These are phyloP conservation scores for Neomorphus geoffroyi DNA, from an alignment of 2,797 vertebrate species.

Conservation along the genomic window DNA sequence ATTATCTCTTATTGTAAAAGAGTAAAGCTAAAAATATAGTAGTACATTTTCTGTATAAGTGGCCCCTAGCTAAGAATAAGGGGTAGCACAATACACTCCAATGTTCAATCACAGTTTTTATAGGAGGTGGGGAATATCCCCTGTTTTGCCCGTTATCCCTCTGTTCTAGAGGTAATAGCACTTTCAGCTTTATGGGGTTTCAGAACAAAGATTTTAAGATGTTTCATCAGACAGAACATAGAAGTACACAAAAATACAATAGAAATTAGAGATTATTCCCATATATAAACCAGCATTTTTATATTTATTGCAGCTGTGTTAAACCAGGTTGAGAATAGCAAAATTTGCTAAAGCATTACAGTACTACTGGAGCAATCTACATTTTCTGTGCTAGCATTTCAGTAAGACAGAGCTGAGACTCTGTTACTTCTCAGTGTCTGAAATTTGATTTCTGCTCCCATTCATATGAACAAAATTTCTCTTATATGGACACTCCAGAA, in stretches of 20 bases:
- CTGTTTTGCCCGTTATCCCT: accelerated
- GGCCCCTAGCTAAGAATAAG: not conserved
- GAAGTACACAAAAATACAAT: not conserved
- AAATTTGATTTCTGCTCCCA: not conserved
- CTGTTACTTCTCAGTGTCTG: not conserved
- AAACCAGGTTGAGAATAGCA: not conserved
- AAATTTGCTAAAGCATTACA: not conserved
- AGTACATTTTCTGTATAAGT: not conserved
- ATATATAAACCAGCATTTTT: not conserved
- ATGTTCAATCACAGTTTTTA: not conserved
- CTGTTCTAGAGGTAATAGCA: not conserved
- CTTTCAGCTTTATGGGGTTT: not conserved
- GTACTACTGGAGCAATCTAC: not conserved
- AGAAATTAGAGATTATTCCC: not conserved
- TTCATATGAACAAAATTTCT: not conserved
- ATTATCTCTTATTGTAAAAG: not conserved
- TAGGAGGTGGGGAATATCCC: not conserved
- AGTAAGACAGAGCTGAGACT: not conserved
- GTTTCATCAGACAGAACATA: not conserved
- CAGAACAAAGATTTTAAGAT: not conserved
- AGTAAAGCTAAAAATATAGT: not conserved
- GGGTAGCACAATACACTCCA: not conserved
- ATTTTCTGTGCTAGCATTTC: not conserved
- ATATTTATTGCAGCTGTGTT: not conserved
- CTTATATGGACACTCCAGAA: not conserved